Conservation (phyloP, 1,140 invertebrate genomes). For the Glossosoma conforme region DNA sequence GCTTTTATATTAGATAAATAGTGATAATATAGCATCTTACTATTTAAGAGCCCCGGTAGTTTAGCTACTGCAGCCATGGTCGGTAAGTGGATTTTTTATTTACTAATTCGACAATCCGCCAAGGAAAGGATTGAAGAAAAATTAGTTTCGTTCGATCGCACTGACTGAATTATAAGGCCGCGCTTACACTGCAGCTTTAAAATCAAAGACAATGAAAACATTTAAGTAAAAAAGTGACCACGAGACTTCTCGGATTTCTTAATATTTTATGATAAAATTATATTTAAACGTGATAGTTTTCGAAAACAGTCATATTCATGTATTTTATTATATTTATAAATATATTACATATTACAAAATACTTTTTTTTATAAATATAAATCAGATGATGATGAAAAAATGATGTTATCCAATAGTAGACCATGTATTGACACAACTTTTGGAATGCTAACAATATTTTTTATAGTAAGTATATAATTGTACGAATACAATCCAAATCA, state of each 20-base stretch:
- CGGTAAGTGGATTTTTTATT: background rate
- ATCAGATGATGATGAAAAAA: background rate
- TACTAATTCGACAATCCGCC: background rate
- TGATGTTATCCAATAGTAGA: too few species aligned
- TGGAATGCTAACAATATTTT: too few species aligned
- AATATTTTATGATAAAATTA: background rate
- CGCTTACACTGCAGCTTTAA: background rate
- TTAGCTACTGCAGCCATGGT: too few species aligned
- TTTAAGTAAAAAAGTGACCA: background rate
- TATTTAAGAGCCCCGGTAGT: too few species aligned
- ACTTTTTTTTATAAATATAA: background rate
- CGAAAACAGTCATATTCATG: background rate
- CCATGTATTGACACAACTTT: too few species aligned
- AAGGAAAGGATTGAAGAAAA: background rate
- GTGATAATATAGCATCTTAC: too few species aligned
- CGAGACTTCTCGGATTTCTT: background rate
- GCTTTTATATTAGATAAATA: too few species aligned
- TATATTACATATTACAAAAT: background rate
- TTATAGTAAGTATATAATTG: too few species aligned
- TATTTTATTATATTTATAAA: background rate
- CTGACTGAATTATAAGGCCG: too few species aligned
- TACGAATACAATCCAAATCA: too few species aligned
- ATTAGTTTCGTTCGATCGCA: background rate
- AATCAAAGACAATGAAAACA: background rate
- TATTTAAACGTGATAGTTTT: background rate